Evolutionary conservation across 2,888 invertebrate species (phyloP).

Genomic region (Luperina testacea): DNA sequence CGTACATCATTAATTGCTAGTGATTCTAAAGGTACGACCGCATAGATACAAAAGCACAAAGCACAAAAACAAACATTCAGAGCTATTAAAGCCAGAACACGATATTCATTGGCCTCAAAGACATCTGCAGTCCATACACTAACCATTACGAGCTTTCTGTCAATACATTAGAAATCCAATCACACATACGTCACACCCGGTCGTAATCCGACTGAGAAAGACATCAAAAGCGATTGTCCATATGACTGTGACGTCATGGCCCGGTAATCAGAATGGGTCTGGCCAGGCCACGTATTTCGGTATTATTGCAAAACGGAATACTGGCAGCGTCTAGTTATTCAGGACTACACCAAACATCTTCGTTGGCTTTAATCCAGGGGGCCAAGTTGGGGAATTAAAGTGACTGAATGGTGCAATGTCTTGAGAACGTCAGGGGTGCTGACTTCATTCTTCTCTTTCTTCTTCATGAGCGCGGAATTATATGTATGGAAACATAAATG

Average conservation of each 20-base stretch:
- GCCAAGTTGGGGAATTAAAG: slow-evolving; percentile 66
- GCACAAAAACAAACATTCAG: neutral
- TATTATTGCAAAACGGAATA: slow-evolving; percentile 79
- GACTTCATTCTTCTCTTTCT: too few relatives aligned
- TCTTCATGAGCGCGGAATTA: neutral
- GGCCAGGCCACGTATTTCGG: slow-evolving; percentile 73
- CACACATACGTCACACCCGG: slow-evolving; percentile 21
- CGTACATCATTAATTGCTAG: neutral
- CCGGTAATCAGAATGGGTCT: slow-evolving; percentile 68
- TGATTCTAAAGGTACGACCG: neutral
- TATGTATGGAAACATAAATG: too few relatives aligned
- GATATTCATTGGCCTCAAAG: slow-evolving; percentile 23
- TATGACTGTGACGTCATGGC: slow-evolving; percentile 42
- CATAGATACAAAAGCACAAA: neutral
- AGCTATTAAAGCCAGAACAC: slow-evolving; percentile 18
- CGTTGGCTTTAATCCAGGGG: slow-evolving; percentile 88
- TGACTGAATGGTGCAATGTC: slow-evolving; percentile 65
- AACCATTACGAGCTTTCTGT: slow-evolving; percentile 19
- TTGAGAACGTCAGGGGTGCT: neutral
- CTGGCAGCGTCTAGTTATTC: slow-evolving; percentile 82
- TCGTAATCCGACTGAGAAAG: slow-evolving; percentile 39
- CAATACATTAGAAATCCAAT: slow-evolving; percentile 44
- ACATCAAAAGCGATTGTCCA: slow-evolving; percentile 66
- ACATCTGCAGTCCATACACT: slow-evolving; percentile 21
- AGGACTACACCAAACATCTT: slow-evolving; percentile 87